Conservation (phyloP, 2,113 vertebrate species). For the Terrapene triunguis region DNA sequence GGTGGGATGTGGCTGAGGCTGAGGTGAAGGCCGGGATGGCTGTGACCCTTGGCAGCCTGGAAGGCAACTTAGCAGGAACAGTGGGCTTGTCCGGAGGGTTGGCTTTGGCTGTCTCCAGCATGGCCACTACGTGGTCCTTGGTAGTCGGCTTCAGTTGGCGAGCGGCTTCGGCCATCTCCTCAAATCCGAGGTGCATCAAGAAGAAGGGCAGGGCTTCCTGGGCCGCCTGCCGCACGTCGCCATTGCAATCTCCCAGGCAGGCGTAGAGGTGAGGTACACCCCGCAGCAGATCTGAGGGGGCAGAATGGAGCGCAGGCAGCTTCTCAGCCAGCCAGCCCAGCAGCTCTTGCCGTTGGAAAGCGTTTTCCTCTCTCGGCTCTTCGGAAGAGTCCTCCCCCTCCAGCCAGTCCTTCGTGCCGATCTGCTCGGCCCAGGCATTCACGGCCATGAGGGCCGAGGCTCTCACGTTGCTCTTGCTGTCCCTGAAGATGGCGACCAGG, state of each 20-base stretch:
- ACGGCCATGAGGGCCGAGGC: slow-evolving; percentile 84
- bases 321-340: slow-evolving; percentile 90
- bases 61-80: slow-evolving; percentile 71
- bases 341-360: slow-evolving; percentile 89
- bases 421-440: slow-evolving; percentile 92
- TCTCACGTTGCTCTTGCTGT: slow-evolving; percentile 88
- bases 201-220: slow-evolving; percentile 91
- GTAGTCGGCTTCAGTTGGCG: slow-evolving; percentile 88
- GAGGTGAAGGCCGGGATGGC: neutral
- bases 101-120: slow-evolving; percentile 88
- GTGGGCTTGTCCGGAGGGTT: slow-evolving; percentile 84
- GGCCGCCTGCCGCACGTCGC: slow-evolving; percentile 88
- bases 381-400: slow-evolving; percentile 89
- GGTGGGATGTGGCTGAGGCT: slow-evolving; percentile 52
- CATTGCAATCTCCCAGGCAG: slow-evolving; percentile 89
- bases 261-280: slow-evolving; percentile 87
- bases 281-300: slow-evolving; percentile 84
- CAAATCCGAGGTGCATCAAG: slow-evolving; percentile 92
- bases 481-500: slow-evolving; percentile 87
- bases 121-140: slow-evolving; percentile 87
- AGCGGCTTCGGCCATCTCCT: slow-evolving; percentile 90
- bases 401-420: slow-evolving; percentile 90
- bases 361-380: slow-evolving; percentile 89
- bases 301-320: slow-evolving; percentile 83
- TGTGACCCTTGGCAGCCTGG: slow-evolving; percentile 72